Base-by-base conservation (phyloP, 2,113 vertebrate genomes). In the Gambusia holbrooki region DNA sequence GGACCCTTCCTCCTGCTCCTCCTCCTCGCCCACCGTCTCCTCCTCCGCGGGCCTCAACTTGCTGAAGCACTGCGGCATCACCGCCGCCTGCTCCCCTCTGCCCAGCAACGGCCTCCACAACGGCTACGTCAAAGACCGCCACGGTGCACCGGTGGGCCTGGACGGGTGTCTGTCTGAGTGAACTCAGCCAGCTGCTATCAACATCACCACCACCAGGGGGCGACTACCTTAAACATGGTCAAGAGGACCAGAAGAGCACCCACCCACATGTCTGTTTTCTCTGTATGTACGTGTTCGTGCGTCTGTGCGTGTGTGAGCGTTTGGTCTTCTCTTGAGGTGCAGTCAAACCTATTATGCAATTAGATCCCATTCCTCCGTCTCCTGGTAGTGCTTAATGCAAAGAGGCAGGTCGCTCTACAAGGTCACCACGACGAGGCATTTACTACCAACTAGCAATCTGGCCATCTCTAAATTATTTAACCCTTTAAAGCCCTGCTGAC, bases 41-140 rank as follows among this genome's bases (percentile, higher is more conserved):
- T 95, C 97, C 69, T 96, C 97, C 93, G 87, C 93, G 28, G 96
- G 96, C 94, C 96, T 97, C 94, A 96, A 96, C 92, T 94, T 99
- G 94, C 96, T 98, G 91, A 97, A 97, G 95, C 97, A 98, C 96
- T 99, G 97, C 91, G 91, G 96, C 94, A 97, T 97, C 54, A 96
- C 96, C 5, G 97, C 96, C 92, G 94, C 93, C 87, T 94, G 94
- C 88, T 71, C 90, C 77, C 92, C 93, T 30, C 83, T 94, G 90
- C 93, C 93, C 94, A 93, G 95, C 94, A 84, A 96, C 93, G 84
- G 95, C 95, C 94, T 96, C 94, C 85, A 95, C 95, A 84, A 95
- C 89, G 95, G 96, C 88, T 98, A 97, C 87, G 88, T 94, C 94
- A 95, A 96, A 92, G 96, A 97, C 78, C 95, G 95, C 82, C 96